Base-by-base conservation (phyloP, 2,888 invertebrate species). In the Mythimna pallens region DNA sequence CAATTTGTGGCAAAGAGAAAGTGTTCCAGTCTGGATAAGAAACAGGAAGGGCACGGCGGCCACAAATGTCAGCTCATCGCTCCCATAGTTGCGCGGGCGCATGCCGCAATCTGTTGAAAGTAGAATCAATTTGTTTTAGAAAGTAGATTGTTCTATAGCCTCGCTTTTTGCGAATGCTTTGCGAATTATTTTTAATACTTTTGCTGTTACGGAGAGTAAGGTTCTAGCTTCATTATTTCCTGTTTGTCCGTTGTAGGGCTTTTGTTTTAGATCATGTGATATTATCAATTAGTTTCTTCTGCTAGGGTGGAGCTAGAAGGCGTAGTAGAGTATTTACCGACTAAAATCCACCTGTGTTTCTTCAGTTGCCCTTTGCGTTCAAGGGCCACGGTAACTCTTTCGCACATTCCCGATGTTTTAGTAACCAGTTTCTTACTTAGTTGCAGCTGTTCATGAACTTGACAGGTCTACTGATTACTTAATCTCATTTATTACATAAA, bases 121-220 rank as follows among this genome's bases (percentile, higher is more conserved):
- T 94, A 88, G 89, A 93, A 95, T 94, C 95, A 93, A 95, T 95
- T 95, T 94, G 92, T 92, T 93, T 94, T 95, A 95, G 95, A 95
- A 95, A 95, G 95, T 93, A 90, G 89, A 90, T 87, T 92, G 90
- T 90, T 90, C 84, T 90, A 88, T 87, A 88, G 88, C 85, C 86
- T 88, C 89, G 89, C 88, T 85, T 90, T 77, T 89, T 89, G 90
- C 88, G 87, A 88, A 90, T 87, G 88, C 82, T 87, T 89, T 87
- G 89, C 84, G 88, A 86, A 82, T 85, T 86, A 82, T 80, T 82
- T 82, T 80, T 80, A 74, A 70, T 67, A 70, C 64, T 67, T 76
- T 68, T 68, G 47, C 34, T 62, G 65, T 80, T 68, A 65, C 67
- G 43, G 55, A 78, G 57, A 70, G 62, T 47, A 65, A 67, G 71